A percentile compares a stretch with the other conserved stretches of the same genome.
Evolutionary conservation across 35 echinoderm and acorn worm genomes (phyloP).

Genomic region (Strongylocentrotus purpuratus): DNA sequence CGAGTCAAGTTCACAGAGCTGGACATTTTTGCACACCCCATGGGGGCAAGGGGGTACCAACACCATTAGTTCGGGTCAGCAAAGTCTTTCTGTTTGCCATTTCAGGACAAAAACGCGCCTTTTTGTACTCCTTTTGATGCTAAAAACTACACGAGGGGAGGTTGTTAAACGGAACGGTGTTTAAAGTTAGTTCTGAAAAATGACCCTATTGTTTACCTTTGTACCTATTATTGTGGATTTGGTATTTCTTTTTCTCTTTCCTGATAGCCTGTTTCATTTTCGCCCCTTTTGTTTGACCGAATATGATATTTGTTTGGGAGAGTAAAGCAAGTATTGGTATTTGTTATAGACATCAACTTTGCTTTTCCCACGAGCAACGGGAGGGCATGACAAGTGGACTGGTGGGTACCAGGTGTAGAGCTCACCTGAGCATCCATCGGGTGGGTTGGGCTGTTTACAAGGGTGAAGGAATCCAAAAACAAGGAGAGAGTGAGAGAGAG

Average conservation of each 20-base stretch:
- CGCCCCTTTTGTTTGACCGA: not conserved
- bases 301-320: not conserved
- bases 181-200: not conserved
- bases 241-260: not conserved
- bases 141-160: not conserved
- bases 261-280: not conserved
- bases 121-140: not conserved
- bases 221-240: not conserved
- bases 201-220: not conserved
- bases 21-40: not conserved
- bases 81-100: not conserved
- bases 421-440: not conserved
- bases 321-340: slow-evolving; percentile 11
- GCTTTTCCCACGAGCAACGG: not conserved
- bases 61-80: slow-evolving; percentile 7
- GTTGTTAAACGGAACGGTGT: not conserved
- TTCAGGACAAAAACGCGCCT: not conserved
- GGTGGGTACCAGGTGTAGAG: not conserved
- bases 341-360: not conserved
- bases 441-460: too few relatives aligned
- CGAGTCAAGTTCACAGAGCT: not conserved
- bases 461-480: not conserved
- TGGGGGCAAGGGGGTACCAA: not conserved
- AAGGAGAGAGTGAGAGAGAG: not conserved
- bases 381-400: not conserved